Percentiles rank a stretch among this genome's conserved stretches.
Conservation (phyloP, 2,113 vertebrate genomes). For the Syngnathoides biaculeatus region DNA sequence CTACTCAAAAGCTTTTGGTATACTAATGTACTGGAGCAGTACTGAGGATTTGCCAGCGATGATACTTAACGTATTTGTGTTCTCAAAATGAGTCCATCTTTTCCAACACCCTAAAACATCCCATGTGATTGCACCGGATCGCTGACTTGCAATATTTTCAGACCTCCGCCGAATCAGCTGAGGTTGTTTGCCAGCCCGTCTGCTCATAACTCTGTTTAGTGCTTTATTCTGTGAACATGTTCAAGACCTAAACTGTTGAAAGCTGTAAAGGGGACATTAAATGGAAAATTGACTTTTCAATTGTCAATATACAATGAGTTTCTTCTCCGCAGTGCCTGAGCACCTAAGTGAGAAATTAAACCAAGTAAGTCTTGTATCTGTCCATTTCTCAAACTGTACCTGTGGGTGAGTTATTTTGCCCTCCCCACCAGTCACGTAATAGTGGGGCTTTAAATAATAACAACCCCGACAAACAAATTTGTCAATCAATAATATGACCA, state of each 20-base stretch:
- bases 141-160: constrained; percentile 1
- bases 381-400: background rate
- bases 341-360: no score
- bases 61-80: constrained; percentile 30
- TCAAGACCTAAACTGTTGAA: no score
- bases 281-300: no score
- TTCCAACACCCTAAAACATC: constrained; percentile 8
- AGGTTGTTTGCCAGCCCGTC: background rate
- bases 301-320: no score
- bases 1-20: constrained; percentile 21
- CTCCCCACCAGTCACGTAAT: no score
- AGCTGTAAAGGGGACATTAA: no score
- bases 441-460: no score
- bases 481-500: no score
- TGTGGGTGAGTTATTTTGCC: no score
- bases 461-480: no score
- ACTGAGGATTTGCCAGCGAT: constrained; percentile 8
- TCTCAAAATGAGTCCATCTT: constrained; percentile 11
- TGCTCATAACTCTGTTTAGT: background rate
- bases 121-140: background rate
- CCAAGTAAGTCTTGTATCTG: background rate
- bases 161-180: background rate
- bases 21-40: constrained; percentile 12
- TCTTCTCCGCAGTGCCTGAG: no score
- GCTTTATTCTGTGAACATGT: background rate